Evolutionary conservation across 1,140 invertebrate genomes (phyloP).

Genomic region (Thaumatotibia leucotreta): DNA sequence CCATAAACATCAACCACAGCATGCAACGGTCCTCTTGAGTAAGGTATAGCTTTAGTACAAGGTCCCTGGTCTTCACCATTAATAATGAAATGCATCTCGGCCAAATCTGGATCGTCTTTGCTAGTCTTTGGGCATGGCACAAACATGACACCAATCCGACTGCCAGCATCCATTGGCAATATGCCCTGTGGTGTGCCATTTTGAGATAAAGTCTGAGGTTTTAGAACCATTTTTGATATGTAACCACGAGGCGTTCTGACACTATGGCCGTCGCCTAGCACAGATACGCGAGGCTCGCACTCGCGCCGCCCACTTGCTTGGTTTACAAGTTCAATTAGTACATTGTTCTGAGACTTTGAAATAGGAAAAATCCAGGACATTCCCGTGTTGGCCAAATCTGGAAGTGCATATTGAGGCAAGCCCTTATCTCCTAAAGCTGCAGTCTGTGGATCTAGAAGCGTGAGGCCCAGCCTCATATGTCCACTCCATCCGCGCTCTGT

Average conservation of each 20-base stretch:
- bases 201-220: conserved; percentile 76
- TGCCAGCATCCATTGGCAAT: conserved; percentile 84
- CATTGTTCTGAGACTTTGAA: conserved; percentile 89
- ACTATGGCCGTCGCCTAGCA: conserved; percentile 80
- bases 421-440: conserved; percentile 77
- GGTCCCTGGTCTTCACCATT: conserved; percentile 94
- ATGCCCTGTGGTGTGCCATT: conserved; percentile 73
- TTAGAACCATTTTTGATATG: conserved; percentile 83
- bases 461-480: conserved; percentile 94
- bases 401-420: conserved; percentile 92
- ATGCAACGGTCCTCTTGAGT: conserved; percentile 87
- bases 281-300: conserved; percentile 53
- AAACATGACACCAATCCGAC: conserved; percentile 96
- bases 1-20: conserved; percentile 98
- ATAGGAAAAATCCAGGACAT: conserved; percentile 96
- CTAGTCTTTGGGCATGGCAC: conserved; percentile 82
- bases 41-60: conserved; percentile 90
- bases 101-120: conserved; percentile 80
- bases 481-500: conserved; percentile 97
- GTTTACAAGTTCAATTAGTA: conserved; percentile 77
- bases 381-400: conserved; percentile 90
- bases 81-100: conserved; percentile 97
- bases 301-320: conserved; percentile 66
- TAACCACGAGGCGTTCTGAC: conserved; percentile 87
- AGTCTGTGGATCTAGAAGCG: conserved; percentile 86